phyloP scores from a whole-genome alignment of 2,888 invertebrate species.

The Crioceris asparagi region DNA sequence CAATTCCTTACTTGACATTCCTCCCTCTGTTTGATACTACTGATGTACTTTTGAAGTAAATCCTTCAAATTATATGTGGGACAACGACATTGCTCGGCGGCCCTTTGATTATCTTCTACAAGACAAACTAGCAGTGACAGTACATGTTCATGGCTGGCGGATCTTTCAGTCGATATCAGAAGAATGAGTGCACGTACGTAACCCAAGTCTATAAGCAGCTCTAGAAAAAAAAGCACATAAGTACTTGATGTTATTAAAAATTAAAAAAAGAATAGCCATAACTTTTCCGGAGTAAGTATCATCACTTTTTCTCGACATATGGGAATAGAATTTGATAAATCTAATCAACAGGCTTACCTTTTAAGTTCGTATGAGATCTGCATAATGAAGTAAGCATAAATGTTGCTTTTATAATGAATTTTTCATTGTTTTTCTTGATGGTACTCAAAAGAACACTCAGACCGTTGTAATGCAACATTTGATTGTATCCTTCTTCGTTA shows the following conservation, averaged over 20 bases:
- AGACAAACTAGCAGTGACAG: conserved; percentile 40
- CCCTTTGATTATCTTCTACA: conserved; percentile 36
- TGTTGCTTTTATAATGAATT: conserved; percentile 58
- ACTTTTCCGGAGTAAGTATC: too few relatives aligned
- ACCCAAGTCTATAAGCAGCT: conserved; percentile 26
- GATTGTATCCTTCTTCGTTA: conserved; percentile 46
- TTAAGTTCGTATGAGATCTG: conserved; percentile 41
- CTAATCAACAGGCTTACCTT: conserved; percentile 44
- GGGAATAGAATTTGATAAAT: neutral
- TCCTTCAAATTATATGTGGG: conserved; percentile 36
- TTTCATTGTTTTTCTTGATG: conserved; percentile 46
- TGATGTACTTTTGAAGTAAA: conserved; percentile 34
- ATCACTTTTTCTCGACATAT: neutral
- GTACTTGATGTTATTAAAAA: neutral
- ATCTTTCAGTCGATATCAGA: conserved; percentile 25
- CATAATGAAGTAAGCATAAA: conserved; percentile 59
- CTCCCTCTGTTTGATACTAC: conserved; percentile 35
- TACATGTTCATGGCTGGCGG: conserved; percentile 41
- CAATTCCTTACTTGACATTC: conserved; percentile 34
- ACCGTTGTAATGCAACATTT: conserved; percentile 55
- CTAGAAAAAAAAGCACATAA: conserved; percentile 20
- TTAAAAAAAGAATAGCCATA: too few relatives aligned
- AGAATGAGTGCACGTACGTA: conserved; percentile 28
- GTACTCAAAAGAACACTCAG: conserved; percentile 46
- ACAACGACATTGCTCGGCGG: conserved; percentile 36